These are phyloP conservation scores for Lepidochitona cinerea DNA, from an alignment of 2,888 invertebrate species.

Conservation along the genomic window DNA sequence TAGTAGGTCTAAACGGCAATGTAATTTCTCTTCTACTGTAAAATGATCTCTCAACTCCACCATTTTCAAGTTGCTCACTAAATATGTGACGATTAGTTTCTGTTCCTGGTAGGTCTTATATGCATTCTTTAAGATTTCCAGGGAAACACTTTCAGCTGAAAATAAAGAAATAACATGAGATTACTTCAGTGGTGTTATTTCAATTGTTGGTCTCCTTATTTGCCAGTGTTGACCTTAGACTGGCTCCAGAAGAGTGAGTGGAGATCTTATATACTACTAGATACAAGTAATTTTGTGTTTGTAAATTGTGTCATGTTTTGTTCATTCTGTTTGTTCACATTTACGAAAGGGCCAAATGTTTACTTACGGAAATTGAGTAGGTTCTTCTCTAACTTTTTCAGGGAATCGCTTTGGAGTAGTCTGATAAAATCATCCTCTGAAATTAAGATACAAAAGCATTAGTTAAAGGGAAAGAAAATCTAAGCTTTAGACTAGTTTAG, in stretches of 20 bases:
- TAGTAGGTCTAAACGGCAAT: neutral
- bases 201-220: too few species aligned
- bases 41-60: constrained; percentile 40
- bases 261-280: neutral
- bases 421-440: constrained; percentile 63
- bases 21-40: neutral
- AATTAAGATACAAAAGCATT: too few species aligned
- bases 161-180: too few species aligned
- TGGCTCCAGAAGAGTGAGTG: neutral
- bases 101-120: constrained; percentile 85
- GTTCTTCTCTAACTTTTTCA: constrained; percentile 55
- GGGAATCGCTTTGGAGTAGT: constrained; percentile 53
- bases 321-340: too few species aligned
- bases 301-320: too few species aligned
- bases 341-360: too few species aligned
- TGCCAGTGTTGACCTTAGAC: neutral
- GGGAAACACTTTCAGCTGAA: constrained; percentile 89
- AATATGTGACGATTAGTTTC: constrained; percentile 80
- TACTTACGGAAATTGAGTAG: constrained; percentile 62
- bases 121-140: constrained; percentile 89
- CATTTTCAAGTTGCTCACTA: constrained; percentile 49
- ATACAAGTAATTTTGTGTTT: too few species aligned
- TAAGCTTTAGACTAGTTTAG: too few species aligned
- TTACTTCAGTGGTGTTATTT: too few species aligned
- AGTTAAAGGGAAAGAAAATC: too few species aligned